A percentile compares a stretch with the other conserved stretches of the same genome.
These are phyloP conservation scores for Nasonovia ribisnigri DNA, from an alignment of 2,888 invertebrate species.

Conservation along the genomic window DNA sequence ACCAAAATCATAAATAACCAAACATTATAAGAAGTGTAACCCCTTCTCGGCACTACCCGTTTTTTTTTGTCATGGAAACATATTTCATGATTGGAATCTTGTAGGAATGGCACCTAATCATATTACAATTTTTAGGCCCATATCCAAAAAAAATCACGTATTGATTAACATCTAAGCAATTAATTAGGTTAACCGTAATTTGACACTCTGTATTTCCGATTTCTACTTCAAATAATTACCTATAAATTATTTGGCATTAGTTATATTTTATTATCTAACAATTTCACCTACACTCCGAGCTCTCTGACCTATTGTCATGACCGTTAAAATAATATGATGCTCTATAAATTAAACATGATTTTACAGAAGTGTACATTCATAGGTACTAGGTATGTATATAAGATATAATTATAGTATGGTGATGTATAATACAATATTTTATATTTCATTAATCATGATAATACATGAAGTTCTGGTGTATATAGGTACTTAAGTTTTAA, in stretches of 20 bases:
- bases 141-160: background rate
- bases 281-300: background rate
- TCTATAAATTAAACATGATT: background rate
- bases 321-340: background rate
- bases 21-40: background rate
- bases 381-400: background rate
- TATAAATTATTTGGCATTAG: background rate
- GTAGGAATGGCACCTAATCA: background rate
- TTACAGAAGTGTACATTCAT: background rate
- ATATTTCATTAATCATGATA: background rate
- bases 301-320: background rate
- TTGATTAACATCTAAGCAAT: background rate
- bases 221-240: background rate
- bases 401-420: background rate
- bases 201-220: background rate
- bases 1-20: constrained; percentile 6
- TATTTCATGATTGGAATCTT: background rate
- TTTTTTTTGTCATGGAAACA: background rate
- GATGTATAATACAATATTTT: background rate
- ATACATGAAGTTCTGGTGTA: background rate
- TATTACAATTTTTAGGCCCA: background rate
- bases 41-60: background rate
- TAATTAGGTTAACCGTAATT: background rate
- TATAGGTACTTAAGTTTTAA: background rate
- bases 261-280: background rate